These are phyloP conservation scores for Amblyopsis hoosieri DNA, from an alignment of 2,797 vertebrate genomes.

Conservation along the genomic window DNA sequence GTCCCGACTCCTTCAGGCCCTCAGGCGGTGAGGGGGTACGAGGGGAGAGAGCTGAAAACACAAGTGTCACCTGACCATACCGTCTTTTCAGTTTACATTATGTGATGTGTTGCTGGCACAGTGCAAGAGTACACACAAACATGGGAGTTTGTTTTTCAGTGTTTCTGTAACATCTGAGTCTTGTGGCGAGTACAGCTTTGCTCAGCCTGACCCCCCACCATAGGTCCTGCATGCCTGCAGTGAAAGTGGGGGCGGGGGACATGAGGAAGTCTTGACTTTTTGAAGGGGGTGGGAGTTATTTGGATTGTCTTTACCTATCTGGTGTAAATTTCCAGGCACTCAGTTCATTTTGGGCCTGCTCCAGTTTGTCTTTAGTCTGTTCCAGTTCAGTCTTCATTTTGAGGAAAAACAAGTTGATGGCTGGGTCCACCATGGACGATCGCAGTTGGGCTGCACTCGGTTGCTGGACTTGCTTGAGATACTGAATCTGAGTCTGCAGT, in stretches of 20 bases:
- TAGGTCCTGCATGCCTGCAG: slow-evolving; percentile 96
- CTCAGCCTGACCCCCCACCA: slow-evolving; percentile 91
- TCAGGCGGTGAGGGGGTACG: slow-evolving; percentile 86
- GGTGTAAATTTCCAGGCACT: slow-evolving; percentile 99
- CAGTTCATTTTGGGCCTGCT: slow-evolving; percentile 99
- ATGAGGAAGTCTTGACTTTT: slow-evolving; percentile 97
- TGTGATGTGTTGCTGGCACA: slow-evolving; percentile 94
- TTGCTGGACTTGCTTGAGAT: slow-evolving; percentile 99
- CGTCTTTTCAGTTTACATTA: slow-evolving; percentile 84
- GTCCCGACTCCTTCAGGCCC: slow-evolving; percentile 96
- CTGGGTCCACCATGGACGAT: slow-evolving; percentile 98
- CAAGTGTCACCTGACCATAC: slow-evolving; percentile 98
- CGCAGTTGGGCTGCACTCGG: slow-evolving; percentile 97
- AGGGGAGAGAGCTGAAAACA: slow-evolving; percentile 96
- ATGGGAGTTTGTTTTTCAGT: slow-evolving; percentile 83
- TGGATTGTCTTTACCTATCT: slow-evolving; percentile 99
- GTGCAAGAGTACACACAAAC: slow-evolving; percentile 86
- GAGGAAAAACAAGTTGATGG: slow-evolving; percentile 99
- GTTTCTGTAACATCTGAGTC: slow-evolving; percentile 95
- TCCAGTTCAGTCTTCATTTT: slow-evolving; percentile 99
- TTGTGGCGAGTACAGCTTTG: slow-evolving; percentile 96
- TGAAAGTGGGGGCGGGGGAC: slow-evolving; percentile 86
- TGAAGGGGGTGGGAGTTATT: slow-evolving; percentile 78
- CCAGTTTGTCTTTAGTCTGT: slow-evolving; percentile 99
- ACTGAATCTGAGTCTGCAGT: slow-evolving; percentile 98